These are phyloP conservation scores for Branchinecta lindahli DNA, from an alignment of 1,140 invertebrate species.

Conservation along the genomic window DNA sequence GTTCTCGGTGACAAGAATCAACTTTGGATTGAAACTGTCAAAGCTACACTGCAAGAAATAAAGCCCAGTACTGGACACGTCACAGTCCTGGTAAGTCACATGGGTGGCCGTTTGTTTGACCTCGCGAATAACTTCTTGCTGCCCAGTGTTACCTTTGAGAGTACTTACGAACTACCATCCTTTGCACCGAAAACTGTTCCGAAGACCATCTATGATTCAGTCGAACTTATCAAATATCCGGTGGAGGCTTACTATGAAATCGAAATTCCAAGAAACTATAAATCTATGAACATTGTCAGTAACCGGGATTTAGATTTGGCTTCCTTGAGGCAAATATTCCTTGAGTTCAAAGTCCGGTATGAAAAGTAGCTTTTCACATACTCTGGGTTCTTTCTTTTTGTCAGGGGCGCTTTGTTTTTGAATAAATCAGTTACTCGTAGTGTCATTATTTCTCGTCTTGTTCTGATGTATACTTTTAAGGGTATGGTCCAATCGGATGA, in stretches of 20 bases:
- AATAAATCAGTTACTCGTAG: too few relatives aligned
- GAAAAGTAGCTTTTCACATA: too few relatives aligned
- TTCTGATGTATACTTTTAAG: too few relatives aligned
- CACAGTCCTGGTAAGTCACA: neutral
- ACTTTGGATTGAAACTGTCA: neutral
- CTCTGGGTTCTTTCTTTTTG: too few relatives aligned
- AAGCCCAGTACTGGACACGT: neutral
- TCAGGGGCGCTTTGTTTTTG: too few relatives aligned
- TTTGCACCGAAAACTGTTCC: neutral
- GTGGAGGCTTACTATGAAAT: neutral
- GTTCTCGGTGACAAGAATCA: neutral
- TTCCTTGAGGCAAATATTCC: neutral
- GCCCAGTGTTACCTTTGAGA: neutral
- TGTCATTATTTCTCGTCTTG: too few relatives aligned
- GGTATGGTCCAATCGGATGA: too few relatives aligned
- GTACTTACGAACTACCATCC: neutral
- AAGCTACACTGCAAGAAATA: neutral
- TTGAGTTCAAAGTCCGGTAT: neutral
- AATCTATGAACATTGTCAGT: neutral
- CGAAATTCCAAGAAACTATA: conserved; percentile 6
- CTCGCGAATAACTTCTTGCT: neutral
- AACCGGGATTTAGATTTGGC: neutral
- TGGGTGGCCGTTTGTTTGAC: neutral
- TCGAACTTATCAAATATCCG: neutral
- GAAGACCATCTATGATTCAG: neutral